Percentiles rank a stretch among this genome's conserved stretches.
These are phyloP conservation scores for Macrophya alboannulata DNA, from an alignment of 2,888 invertebrate genomes.

Conservation along the genomic window DNA sequence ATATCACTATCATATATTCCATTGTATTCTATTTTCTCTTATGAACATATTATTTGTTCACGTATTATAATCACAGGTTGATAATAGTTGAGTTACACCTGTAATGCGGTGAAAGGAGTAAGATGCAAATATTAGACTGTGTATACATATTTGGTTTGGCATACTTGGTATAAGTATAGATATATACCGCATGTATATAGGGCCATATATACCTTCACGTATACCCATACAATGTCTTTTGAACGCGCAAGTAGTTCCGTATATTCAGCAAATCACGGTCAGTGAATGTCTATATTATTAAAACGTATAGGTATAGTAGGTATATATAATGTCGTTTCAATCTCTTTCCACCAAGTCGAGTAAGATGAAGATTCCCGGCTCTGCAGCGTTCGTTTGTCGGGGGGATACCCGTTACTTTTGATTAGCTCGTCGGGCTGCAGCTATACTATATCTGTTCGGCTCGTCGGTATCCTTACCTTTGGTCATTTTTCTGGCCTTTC, in stretches of 20 bases:
- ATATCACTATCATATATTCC: neutral
- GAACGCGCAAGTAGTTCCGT: neutral
- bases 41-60: neutral
- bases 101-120: neutral
- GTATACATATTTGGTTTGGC: neutral
- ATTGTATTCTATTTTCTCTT: neutral
- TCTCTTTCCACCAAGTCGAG: neutral
- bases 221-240: neutral
- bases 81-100: conserved; percentile 2
- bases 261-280: conserved; percentile 5
- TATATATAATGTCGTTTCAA: conserved; percentile 6
- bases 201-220: neutral
- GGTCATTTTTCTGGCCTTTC: conserved; percentile 12
- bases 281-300: neutral
- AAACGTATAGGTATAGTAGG: neutral
- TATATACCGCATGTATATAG: neutral
- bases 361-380: conserved; percentile 4
- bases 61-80: neutral
- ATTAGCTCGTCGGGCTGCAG: conserved; percentile 56
- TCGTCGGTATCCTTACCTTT: conserved; percentile 45
- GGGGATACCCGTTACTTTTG: conserved; percentile 44
- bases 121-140: neutral
- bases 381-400: conserved; percentile 24
- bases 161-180: neutral
- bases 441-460: conserved; percentile 56